Evolutionary conservation across 2,113 vertebrate genomes (phyloP).

Genomic region (Mustela lutreola): DNA sequence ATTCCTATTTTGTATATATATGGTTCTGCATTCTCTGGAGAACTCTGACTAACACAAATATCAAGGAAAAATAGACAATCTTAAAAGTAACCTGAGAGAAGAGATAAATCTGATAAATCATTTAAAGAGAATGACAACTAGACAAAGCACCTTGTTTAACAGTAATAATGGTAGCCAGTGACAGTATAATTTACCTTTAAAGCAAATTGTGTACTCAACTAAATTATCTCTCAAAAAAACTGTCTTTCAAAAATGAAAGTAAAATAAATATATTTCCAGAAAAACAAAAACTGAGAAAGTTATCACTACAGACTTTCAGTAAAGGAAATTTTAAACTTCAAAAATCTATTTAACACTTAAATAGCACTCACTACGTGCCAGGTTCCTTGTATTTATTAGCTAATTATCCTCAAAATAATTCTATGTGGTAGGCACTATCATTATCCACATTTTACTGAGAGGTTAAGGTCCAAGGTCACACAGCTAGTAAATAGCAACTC

Average conservation of each 20-base stretch:
- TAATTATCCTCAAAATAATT: not conserved
- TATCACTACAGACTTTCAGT: not conserved
- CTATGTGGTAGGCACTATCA: not conserved
- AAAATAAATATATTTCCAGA: slow-evolving; percentile 34
- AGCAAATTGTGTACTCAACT: not conserved
- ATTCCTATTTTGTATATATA: not conserved
- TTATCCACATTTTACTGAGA: slow-evolving; percentile 15
- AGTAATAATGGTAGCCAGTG: not conserved
- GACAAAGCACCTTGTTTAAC: slow-evolving; percentile 4
- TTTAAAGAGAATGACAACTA: slow-evolving; percentile 28
- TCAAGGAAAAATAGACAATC: slow-evolving; percentile 2
- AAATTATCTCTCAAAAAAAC: slow-evolving; percentile 35
- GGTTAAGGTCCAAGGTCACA: not conserved
- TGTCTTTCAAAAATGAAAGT: not conserved
- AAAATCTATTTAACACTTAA: not conserved
- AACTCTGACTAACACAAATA: not conserved
- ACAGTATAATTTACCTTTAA: slow-evolving; percentile 24
- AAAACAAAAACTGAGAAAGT: not conserved
- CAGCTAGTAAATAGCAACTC: not conserved
- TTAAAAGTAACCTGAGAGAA: slow-evolving; percentile 8
- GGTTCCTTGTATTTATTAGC: not conserved
- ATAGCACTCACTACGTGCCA: not conserved
- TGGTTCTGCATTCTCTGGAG: slow-evolving; percentile 11
- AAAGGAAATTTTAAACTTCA: not conserved
- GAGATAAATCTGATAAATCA: slow-evolving; percentile 8